These are phyloP conservation scores for Anas acuta DNA, from an alignment of 2,797 vertebrate species.

Conservation along the genomic window DNA sequence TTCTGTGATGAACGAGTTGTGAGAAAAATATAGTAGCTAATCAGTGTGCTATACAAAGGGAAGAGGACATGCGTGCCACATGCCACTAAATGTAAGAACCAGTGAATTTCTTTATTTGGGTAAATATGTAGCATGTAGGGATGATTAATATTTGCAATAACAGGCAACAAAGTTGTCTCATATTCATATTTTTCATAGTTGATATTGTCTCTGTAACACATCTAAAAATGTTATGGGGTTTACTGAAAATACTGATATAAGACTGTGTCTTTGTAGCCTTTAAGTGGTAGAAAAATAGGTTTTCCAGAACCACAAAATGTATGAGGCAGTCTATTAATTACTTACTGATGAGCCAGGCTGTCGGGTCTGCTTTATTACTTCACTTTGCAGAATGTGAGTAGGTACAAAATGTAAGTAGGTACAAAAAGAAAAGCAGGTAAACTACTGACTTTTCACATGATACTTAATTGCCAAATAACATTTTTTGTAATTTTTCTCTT, in stretches of 20 bases:
- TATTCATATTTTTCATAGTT: neutral
- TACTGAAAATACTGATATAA: neutral
- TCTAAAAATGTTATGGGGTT: neutral
- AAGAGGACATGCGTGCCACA: neutral
- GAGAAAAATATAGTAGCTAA: neutral
- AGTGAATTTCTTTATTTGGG: neutral
- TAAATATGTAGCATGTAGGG: neutral
- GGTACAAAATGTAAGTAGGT: neutral
- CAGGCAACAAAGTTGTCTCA: neutral
- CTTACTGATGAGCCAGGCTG: neutral
- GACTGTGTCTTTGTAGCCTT: neutral
- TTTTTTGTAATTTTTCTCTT: neutral
- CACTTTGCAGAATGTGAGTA: neutral
- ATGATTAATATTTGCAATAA: neutral
- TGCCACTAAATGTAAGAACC: neutral
- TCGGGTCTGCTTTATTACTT: neutral
- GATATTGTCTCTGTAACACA: neutral
- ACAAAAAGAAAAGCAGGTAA: neutral
- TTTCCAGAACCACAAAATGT: neutral
- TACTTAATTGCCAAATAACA: too few relatives aligned
- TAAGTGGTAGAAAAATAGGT: neutral
- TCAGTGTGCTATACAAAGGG: neutral
- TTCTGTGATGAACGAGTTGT: neutral
- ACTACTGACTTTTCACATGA: neutral
- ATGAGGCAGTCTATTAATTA: neutral